A percentile compares a stretch with the other conserved stretches of the same genome.
Conservation (phyloP, 2,113 vertebrate species). For the Cyprinodon brontotheroides region DNA sequence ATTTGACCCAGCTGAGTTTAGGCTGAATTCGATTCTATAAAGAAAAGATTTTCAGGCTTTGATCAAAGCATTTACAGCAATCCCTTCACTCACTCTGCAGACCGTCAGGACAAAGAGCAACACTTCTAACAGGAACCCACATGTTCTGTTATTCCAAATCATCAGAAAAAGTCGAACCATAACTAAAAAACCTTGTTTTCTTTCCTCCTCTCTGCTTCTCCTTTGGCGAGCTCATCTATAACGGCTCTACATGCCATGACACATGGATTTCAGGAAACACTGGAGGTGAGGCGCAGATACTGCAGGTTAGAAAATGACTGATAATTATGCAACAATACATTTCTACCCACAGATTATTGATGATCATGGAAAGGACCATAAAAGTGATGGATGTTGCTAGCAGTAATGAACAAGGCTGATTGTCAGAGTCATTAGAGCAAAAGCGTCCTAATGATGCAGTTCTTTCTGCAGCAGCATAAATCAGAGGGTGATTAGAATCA, state of each 20-base stretch:
- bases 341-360: slow-evolving; percentile 3
- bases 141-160: not conserved
- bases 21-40: too few species aligned
- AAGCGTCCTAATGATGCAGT: slow-evolving; percentile 36
- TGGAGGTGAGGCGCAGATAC: not conserved
- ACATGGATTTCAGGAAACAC: not conserved
- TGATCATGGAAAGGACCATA: slow-evolving; percentile 2
- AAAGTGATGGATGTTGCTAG: slow-evolving; percentile 24
- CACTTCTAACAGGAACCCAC: too few species aligned
- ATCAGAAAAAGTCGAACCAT: not conserved
- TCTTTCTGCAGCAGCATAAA: slow-evolving; percentile 31
- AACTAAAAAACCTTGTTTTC: too few species aligned
- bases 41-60: not conserved
- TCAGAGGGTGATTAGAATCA: slow-evolving; percentile 40
- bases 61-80: not conserved
- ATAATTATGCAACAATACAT: not conserved
- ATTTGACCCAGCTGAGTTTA: too few species aligned
- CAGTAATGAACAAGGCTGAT: slow-evolving; percentile 25
- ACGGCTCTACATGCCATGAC: slow-evolving; percentile 19
- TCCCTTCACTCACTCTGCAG: too few species aligned
- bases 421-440: slow-evolving; percentile 33
- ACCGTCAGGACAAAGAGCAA: too few species aligned
- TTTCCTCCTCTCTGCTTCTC: too few species aligned
- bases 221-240: too few species aligned
- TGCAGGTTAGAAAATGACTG: not conserved